Percentiles rank a stretch among this genome's conserved stretches.
Conservation (phyloP, 2,797 vertebrate species). For the Myotis daubentonii region DNA sequence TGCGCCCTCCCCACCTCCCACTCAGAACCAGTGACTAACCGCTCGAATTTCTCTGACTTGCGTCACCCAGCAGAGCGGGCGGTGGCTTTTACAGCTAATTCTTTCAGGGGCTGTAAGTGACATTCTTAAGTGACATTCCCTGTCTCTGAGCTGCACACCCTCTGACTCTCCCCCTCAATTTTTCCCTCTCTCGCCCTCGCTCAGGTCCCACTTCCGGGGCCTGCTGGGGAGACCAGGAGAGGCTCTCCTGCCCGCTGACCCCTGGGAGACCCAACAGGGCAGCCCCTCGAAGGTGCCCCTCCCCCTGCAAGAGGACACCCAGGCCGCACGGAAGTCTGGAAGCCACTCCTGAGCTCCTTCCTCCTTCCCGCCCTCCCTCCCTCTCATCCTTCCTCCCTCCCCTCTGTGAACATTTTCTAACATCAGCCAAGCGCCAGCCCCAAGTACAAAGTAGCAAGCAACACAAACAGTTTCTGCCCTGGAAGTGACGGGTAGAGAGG, state of each 20-base stretch:
- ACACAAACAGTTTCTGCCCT: not conserved
- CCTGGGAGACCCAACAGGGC: not conserved
- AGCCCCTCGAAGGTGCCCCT: not conserved
- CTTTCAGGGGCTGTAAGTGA: conserved; percentile 75
- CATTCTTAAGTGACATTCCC: conserved; percentile 72
- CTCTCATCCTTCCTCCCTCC: not conserved
- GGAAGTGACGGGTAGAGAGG: too few species aligned
- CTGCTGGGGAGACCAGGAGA: not conserved
- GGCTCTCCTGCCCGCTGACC: not conserved
- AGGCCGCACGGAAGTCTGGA: not conserved
- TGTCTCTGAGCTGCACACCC: conserved; percentile 25
- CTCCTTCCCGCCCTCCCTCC: not conserved
- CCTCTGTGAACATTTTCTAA: not conserved
- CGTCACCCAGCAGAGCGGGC: conserved; percentile 74
- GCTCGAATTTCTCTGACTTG: conserved; percentile 60
- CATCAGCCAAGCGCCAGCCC: not conserved
- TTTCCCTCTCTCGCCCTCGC: not conserved
- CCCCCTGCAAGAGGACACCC: not conserved
- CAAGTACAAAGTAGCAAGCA: not conserved
- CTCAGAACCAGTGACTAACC: conserved; percentile 81
- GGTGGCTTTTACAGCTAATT: conserved; percentile 77
- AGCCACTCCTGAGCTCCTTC: not conserved
- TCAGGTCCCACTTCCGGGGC: conserved; percentile 17
- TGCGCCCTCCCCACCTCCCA: conserved; percentile 78
- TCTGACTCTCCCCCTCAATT: conserved; percentile 64